Percentiles rank a stretch among this genome's conserved stretches.
Evolutionary conservation across 2,797 vertebrate species (phyloP).

Genomic region (Allenopithecus nigroviridis): DNA sequence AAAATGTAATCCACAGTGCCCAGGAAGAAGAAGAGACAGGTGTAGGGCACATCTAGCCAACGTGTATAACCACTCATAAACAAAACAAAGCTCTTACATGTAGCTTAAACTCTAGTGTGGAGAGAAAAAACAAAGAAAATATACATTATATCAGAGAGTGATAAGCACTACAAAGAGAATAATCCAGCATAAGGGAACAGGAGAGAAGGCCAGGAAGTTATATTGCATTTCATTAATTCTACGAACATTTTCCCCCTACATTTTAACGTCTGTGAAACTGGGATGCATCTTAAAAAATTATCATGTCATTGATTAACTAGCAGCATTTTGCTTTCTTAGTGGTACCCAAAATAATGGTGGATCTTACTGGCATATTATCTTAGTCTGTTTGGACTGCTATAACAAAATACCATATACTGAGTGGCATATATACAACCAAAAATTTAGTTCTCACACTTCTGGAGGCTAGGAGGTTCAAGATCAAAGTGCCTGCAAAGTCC

Average conservation of each 20-base stretch:
- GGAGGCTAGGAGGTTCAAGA: not conserved
- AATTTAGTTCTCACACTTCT: not conserved
- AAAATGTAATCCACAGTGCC: not conserved
- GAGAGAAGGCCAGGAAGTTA: not conserved
- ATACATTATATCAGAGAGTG: not conserved
- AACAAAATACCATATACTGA: not conserved
- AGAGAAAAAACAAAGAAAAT: not conserved
- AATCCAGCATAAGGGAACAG: not conserved
- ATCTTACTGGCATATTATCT: not conserved
- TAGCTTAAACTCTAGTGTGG: not conserved
- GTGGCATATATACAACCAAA: not conserved
- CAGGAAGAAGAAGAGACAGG: not conserved
- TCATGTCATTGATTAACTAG: not conserved
- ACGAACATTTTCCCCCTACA: not conserved
- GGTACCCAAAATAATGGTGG: not conserved
- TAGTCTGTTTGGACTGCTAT: not conserved
- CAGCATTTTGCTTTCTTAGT: not conserved
- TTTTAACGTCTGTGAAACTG: constrained; percentile 13
- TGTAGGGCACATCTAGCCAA: not conserved
- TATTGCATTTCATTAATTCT: not conserved
- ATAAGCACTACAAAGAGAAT: not conserved
- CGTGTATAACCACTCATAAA: not conserved
- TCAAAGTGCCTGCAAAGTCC: not conserved
- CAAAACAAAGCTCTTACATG: not conserved
- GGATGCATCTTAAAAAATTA: not conserved